Conservation (phyloP, 2,888 invertebrate species). For the Noctua janthe region DNA sequence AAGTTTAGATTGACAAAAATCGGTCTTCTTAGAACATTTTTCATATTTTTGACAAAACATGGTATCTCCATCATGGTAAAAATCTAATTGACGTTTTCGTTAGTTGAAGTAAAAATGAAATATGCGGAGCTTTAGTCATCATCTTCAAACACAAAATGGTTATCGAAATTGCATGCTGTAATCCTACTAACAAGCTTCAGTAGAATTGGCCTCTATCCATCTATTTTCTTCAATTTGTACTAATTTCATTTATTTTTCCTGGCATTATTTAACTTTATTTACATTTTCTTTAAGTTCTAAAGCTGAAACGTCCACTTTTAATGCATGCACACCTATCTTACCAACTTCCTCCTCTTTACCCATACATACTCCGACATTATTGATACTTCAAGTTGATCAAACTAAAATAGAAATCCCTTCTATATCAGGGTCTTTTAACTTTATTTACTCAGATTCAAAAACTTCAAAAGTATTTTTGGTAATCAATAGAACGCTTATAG, state of each 20-base stretch:
- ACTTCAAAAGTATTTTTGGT: slow-evolving; percentile 34
- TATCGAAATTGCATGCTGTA: slow-evolving; percentile 70
- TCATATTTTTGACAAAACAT: not conserved
- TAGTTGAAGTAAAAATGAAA: slow-evolving; percentile 46
- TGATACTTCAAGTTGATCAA: slow-evolving; percentile 35
- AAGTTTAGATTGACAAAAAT: slow-evolving; percentile 18
- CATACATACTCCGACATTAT: slow-evolving; percentile 41
- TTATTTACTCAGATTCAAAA: slow-evolving; percentile 32
- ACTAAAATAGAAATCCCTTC: slow-evolving; percentile 42
- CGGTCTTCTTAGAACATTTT: slow-evolving; percentile 41
- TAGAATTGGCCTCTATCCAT: slow-evolving; percentile 44
- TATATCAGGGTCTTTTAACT: slow-evolving; percentile 36
- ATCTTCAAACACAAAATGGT: slow-evolving; percentile 71
- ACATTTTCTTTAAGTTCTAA: slow-evolving; percentile 5
- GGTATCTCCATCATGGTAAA: not conserved
- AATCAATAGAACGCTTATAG: slow-evolving; percentile 56
- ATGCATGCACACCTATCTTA: slow-evolving; percentile 37
- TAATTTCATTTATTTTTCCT: slow-evolving; percentile 17
- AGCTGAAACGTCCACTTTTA: not conserved
- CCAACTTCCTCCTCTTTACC: slow-evolving; percentile 32
- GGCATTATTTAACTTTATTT: slow-evolving; percentile 1
- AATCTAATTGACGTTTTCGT: slow-evolving; percentile 1
- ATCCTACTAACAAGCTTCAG: slow-evolving; percentile 56
- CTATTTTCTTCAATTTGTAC: not conserved
- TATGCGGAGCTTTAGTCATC: slow-evolving; percentile 68